phyloP scores from a whole-genome alignment of 2,888 invertebrate species.

The Lacanobia oleracea region DNA sequence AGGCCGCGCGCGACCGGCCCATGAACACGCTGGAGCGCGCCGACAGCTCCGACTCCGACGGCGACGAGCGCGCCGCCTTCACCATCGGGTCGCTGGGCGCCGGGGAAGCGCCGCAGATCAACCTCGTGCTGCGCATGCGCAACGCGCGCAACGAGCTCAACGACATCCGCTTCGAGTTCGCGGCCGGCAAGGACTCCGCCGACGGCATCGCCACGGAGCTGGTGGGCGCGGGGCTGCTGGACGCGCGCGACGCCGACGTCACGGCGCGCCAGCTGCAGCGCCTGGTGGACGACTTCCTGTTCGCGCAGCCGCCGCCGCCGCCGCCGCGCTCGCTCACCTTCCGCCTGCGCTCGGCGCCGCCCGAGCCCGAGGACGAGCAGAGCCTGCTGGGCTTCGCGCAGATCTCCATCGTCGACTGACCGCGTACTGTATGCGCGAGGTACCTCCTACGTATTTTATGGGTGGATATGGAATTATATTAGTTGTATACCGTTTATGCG shows the following conservation, averaged over 20 bases:
- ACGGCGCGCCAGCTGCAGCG: slow-evolving; percentile 98
- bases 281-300: slow-evolving; percentile 93
- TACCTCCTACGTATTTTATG: slow-evolving; percentile 82
- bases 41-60: slow-evolving; percentile 91
- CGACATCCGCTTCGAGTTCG: slow-evolving; percentile 99
- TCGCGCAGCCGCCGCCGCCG: slow-evolving; percentile 88
- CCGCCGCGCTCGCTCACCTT: slow-evolving; percentile 95
- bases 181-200: slow-evolving; percentile 97
- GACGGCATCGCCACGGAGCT: slow-evolving; percentile 99
- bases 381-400: slow-evolving; percentile 99
- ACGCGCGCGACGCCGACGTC: slow-evolving; percentile 97
- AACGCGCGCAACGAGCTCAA: slow-evolving; percentile 98
- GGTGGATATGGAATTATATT: slow-evolving; percentile 83
- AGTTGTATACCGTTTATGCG: slow-evolving; percentile 72
- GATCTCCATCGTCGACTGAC: slow-evolving; percentile 97
- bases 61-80: slow-evolving; percentile 83
- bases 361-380: slow-evolving; percentile 97
- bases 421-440: slow-evolving; percentile 70
- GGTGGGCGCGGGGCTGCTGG: slow-evolving; percentile 98
- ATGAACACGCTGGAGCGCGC: slow-evolving; percentile 91
- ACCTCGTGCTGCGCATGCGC: slow-evolving; percentile 97
- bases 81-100: slow-evolving; percentile 80
- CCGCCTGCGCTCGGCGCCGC: slow-evolving; percentile 92
- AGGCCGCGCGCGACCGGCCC: slow-evolving; percentile 90
- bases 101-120: slow-evolving; percentile 91